These are phyloP conservation scores for Oconnorella tubifera DNA, from an alignment of 2,888 invertebrate genomes.

Conservation along the genomic window DNA sequence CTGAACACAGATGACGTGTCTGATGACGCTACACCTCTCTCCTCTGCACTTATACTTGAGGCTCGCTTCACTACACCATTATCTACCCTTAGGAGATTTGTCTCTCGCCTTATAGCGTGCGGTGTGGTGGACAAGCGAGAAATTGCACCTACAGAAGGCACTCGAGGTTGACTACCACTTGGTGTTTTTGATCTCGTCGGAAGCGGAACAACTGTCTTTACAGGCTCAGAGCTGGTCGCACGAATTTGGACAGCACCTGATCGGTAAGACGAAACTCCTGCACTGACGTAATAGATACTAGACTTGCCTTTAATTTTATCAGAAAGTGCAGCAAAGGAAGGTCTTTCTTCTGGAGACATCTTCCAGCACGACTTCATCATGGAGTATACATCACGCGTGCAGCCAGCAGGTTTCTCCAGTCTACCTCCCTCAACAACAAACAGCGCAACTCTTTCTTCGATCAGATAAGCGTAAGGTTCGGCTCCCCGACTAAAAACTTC, in stretches of 20 bases:
- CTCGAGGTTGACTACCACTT: background rate
- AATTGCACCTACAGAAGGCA: background rate
- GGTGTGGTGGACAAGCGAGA: background rate
- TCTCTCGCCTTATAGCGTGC: background rate
- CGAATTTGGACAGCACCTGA: background rate
- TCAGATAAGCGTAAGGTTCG: slow-evolving; percentile 31
- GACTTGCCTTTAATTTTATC: slow-evolving; percentile 37
- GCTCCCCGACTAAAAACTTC: slow-evolving; percentile 37
- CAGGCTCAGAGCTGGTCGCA: background rate
- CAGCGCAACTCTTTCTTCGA: slow-evolving; percentile 33
- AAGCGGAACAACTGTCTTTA: background rate
- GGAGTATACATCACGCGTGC: slow-evolving; percentile 30
- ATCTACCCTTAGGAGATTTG: background rate
- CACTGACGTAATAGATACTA: slow-evolving; percentile 33
- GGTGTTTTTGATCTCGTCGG: background rate
- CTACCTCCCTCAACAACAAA: slow-evolving; percentile 35
- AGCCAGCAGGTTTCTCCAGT: slow-evolving; percentile 35
- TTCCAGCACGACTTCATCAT: slow-evolving; percentile 37
- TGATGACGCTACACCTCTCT: slow-evolving; percentile 1
- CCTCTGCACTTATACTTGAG: background rate
- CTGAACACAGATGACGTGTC: slow-evolving; percentile 15
- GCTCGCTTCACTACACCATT: slow-evolving; percentile 7
- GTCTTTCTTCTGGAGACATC: slow-evolving; percentile 27
- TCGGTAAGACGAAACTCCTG: background rate
- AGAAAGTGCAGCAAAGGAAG: slow-evolving; percentile 31